These are phyloP conservation scores for Typhlomys cinereus DNA, from an alignment of 2,113 vertebrate species.

Conservation along the genomic window DNA sequence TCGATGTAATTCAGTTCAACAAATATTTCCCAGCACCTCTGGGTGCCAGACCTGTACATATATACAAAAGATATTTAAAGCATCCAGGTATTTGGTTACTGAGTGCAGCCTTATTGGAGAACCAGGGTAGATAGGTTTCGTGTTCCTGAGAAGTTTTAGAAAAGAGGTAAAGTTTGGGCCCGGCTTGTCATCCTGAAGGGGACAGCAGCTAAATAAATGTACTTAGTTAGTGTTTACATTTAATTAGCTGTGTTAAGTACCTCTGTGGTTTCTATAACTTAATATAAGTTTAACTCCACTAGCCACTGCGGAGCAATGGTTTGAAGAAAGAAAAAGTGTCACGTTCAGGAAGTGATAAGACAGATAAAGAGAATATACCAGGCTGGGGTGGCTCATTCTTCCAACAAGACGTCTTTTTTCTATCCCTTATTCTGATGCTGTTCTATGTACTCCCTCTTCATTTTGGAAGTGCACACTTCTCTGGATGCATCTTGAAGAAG, in stretches of 20 bases:
- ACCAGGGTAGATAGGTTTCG: not conserved
- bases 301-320: no score
- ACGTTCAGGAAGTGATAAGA: not conserved
- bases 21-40: not conserved
- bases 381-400: not conserved
- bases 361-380: not conserved
- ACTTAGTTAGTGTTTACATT: not conserved
- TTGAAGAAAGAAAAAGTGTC: not conserved
- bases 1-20: not conserved
- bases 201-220: not conserved
- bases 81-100: rapidly evolving
- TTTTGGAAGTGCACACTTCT: not conserved
- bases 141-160: not conserved
- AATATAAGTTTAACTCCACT: not conserved
- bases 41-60: not conserved
- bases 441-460: not conserved
- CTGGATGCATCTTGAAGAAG: not conserved
- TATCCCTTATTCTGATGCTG: not conserved
- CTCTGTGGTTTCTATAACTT: not conserved
- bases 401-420: not conserved
- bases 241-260: not conserved
- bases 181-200: not conserved
- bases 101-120: not conserved
- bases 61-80: not conserved
- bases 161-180: not conserved